phyloP scores from a whole-genome alignment of 2,888 invertebrate species.

The Chloroclysta siterata region DNA sequence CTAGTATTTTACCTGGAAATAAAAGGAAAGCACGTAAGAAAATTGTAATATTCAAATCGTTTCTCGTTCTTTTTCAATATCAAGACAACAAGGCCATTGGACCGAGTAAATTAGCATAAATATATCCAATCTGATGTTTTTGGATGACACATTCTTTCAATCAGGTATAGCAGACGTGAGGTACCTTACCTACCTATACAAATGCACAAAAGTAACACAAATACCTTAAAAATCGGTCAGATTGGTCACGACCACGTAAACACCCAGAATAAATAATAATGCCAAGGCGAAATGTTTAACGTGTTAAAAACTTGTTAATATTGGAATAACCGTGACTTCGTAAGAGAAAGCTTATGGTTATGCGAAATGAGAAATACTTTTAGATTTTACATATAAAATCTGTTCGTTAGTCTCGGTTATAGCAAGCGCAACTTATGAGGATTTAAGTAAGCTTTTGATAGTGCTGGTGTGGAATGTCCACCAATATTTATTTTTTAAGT shows the following conservation, averaged over 20 bases:
- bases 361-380: constrained; percentile 13
- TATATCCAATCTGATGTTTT: too few relatives aligned
- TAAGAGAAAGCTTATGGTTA: constrained; percentile 27
- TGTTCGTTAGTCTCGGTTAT: constrained; percentile 12
- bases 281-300: constrained; percentile 24
- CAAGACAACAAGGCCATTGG: too few relatives aligned
- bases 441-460: too few relatives aligned
- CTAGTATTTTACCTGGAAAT: constrained; percentile 25
- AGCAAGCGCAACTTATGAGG: constrained; percentile 6
- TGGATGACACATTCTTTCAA: not conserved
- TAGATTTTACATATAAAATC: constrained; percentile 20
- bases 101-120: not conserved
- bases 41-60: not conserved
- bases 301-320: constrained; percentile 23
- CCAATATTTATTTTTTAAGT: too few relatives aligned
- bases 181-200: not conserved
- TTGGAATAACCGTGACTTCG: constrained; percentile 25
- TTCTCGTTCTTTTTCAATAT: not conserved
- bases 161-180: not conserved
- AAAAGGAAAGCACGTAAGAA: constrained; percentile 12
- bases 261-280: constrained; percentile 19
- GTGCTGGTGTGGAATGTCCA: too few relatives aligned
- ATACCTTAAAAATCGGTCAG: constrained; percentile 18
- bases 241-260: constrained; percentile 29
- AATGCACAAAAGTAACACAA: not conserved